These are phyloP conservation scores for Chaitophorus viminalis DNA, from an alignment of 2,888 invertebrate species.

Conservation along the genomic window DNA sequence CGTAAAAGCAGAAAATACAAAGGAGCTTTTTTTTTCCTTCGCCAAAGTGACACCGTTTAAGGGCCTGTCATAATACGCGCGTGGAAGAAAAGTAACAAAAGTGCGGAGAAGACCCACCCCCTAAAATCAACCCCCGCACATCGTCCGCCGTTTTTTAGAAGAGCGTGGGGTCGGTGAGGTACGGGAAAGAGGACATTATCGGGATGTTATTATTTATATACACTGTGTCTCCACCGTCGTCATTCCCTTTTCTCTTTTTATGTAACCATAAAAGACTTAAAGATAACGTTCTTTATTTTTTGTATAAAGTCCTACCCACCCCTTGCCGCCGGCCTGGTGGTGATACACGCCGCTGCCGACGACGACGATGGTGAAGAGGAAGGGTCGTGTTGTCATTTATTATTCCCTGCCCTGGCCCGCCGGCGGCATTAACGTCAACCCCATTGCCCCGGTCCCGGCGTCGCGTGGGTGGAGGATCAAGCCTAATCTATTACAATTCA, in stretches of 20 bases:
- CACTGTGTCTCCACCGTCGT: constrained; percentile 48
- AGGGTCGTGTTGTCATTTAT: constrained; percentile 56
- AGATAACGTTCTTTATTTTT: constrained; percentile 62
- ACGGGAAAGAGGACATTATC: constrained; percentile 57
- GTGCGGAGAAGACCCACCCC: constrained; percentile 24
- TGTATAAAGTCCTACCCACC: constrained; percentile 25
- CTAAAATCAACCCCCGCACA: neutral
- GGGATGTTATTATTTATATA: constrained; percentile 62
- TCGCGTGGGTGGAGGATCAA: constrained; percentile 30
- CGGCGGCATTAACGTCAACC: constrained; percentile 58
- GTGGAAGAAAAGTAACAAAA: constrained; percentile 61
- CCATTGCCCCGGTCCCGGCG: constrained; percentile 43
- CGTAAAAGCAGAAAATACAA: constrained; percentile 60
- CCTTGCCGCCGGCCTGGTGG: neutral
- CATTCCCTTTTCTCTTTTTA: constrained; percentile 57
- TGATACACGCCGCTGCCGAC: neutral
- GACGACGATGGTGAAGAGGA: neutral
- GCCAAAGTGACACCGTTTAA: constrained; percentile 61
- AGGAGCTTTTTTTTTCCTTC: constrained; percentile 39
- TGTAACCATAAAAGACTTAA: constrained; percentile 61
- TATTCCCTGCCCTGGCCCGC: constrained; percentile 40
- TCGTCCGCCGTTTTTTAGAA: neutral
- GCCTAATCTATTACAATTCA: constrained; percentile 61
- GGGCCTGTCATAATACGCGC: constrained; percentile 58
- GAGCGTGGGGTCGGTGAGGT: neutral